Evolutionary conservation across 2,113 vertebrate genomes (phyloP), one percentile per base, ranked within the genome.

Genomic region (Cathartes aura): DNA sequence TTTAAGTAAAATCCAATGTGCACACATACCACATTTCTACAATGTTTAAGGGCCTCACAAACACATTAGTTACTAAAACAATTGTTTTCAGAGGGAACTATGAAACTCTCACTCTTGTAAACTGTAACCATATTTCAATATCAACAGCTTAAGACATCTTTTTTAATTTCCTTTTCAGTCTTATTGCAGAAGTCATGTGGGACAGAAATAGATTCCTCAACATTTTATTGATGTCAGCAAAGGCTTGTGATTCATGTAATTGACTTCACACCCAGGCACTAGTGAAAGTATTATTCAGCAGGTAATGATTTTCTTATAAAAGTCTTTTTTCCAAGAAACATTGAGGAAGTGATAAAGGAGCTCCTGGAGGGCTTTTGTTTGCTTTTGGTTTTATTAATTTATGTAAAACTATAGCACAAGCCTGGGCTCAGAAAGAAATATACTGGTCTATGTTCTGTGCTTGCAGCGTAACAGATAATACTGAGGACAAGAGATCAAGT

Each of bases 231-330:
- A 75, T 89, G 62, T 89, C 66, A 94, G 48, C 53, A 85, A 89
- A 79, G 63, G 63, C 68, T 83, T 72, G 11, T 87, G 81, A 94
- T 85, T 96, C 82, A 74, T n/a, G 34, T 79, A 83, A 89, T 62
- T 96, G 64, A 75, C 71, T 93, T 91, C 67, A 91, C 26, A 87
- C 26, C 6, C 48, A 87, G 58, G n/a, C 76, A 81, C 18, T n/a
- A 64, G 53, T 56, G 86, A 82, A 89, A 92, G 63, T 52, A 80
- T 52, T 83, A 66, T 73, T 74, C 42, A 62, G 76, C 26, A 63
- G 52, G 90, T 81, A 94, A 92, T 78, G 64, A 94, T 85, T 93
- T 95, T 85, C 82, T 92, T 73, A 73, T 40, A 84, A 60, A 97
- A 95, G 48, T 45, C 16, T 59, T 79, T 52, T 89, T 53, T 48